A percentile compares a stretch with the other conserved stretches of the same genome.
Evolutionary conservation across 2,888 invertebrate genomes (phyloP).

Genomic region (Chaitophorus viminalis): DNA sequence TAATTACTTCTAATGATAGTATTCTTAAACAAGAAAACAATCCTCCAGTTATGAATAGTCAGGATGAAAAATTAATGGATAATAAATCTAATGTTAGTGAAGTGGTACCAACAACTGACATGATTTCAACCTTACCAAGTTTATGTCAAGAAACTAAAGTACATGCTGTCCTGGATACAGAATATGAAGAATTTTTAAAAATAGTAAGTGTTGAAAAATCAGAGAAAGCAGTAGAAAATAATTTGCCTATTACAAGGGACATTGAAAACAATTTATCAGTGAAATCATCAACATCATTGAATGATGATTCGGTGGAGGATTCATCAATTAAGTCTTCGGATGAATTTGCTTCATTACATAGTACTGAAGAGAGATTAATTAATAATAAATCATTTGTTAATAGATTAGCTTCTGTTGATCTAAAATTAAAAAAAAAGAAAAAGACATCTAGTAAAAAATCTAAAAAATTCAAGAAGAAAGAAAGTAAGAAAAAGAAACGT

Average conservation of each 20-base stretch:
- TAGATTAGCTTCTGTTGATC: not conserved
- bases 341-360: slow-evolving; percentile 12
- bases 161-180: slow-evolving; percentile 47
- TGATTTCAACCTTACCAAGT: not conserved
- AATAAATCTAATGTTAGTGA: slow-evolving; percentile 21
- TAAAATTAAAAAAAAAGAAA: slow-evolving; percentile 17
- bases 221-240: not conserved
- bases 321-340: slow-evolving; percentile 27
- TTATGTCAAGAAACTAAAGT: not conserved
- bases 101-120: not conserved
- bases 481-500: slow-evolving; percentile 33
- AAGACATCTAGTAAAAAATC: slow-evolving; percentile 40
- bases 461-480: slow-evolving; percentile 45
- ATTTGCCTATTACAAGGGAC: not conserved
- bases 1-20: slow-evolving; percentile 2
- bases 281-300: slow-evolving; percentile 9
- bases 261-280: slow-evolving; percentile 2
- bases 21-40: not conserved
- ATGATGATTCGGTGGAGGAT: slow-evolving; percentile 21
- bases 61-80: slow-evolving; percentile 33
- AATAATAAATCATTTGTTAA: slow-evolving; percentile 15
- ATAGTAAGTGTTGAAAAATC: slow-evolving; percentile 51
- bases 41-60: not conserved
- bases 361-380: not conserved
- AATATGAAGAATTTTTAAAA: slow-evolving; percentile 63